Percentiles rank a stretch among this genome's conserved stretches.
Evolutionary conservation across 2,113 vertebrate species (phyloP).

Genomic region (Hoplias malabaricus): DNA sequence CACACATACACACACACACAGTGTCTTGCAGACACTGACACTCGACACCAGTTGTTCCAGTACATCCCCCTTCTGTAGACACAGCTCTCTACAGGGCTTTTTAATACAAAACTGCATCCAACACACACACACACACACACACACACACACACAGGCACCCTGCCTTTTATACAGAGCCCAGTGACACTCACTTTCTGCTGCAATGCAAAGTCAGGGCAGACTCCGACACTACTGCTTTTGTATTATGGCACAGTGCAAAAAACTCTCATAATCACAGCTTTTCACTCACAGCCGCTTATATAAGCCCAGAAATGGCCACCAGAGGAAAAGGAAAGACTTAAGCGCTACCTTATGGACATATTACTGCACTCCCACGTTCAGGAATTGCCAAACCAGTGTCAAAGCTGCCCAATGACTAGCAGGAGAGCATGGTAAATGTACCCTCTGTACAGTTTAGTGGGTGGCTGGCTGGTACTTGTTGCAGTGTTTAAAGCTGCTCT

Average conservation of each 20-base stretch:
- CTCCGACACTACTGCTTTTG: background rate
- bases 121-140: background rate
- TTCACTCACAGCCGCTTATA: background rate
- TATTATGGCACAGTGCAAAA: background rate
- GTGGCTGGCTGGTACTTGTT: background rate
- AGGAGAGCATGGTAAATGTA: background rate
- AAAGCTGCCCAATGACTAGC: background rate
- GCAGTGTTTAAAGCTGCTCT: background rate
- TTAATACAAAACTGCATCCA: constrained; percentile 21
- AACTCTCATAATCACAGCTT: background rate
- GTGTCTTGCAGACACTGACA: constrained; percentile 33
- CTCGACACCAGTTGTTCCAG: constrained; percentile 46
- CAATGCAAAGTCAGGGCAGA: background rate
- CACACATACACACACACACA: too few relatives aligned
- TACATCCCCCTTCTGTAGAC: background rate
- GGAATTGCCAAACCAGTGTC: background rate
- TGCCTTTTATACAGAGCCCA: constrained; percentile 11
- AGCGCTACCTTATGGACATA: background rate
- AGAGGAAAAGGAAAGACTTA: background rate
- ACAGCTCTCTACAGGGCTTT: constrained; percentile 17
- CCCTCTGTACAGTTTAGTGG: background rate
- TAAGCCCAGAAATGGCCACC: background rate
- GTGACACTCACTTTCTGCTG: background rate
- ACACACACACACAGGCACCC: background rate
- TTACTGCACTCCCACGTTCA: background rate